These are phyloP conservation scores for Amorpha juglandis DNA, from an alignment of 2,888 invertebrate genomes.

Conservation along the genomic window DNA sequence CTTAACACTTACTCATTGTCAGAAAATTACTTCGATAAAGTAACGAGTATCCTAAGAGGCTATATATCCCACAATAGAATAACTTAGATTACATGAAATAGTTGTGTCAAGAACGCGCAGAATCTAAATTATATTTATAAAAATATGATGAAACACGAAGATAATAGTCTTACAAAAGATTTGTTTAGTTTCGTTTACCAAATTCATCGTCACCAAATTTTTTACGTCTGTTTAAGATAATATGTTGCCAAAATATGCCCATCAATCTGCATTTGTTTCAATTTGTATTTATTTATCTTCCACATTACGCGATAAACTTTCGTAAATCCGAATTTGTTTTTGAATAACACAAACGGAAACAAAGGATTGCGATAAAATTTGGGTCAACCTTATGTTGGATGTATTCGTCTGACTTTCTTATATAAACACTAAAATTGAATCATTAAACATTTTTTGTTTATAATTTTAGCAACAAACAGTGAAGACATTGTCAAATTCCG, in stretches of 20 bases:
- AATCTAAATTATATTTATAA: background rate
- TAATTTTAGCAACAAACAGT: background rate
- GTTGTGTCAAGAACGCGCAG: background rate
- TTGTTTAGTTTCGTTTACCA: background rate
- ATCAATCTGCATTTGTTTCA: background rate
- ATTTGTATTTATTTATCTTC: conserved; percentile 3
- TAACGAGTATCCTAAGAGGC: background rate
- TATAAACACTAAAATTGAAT: background rate
- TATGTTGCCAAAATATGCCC: background rate
- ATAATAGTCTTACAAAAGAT: background rate
- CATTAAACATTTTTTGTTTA: background rate
- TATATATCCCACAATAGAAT: background rate
- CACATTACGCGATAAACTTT: conserved; percentile 5
- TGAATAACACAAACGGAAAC: conserved; percentile 1
- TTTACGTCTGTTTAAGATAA: background rate
- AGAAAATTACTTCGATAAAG: background rate
- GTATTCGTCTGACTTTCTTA: background rate
- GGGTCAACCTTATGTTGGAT: background rate
- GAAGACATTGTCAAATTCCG: conserved; percentile 1
- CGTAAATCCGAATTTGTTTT: conserved; percentile 10
- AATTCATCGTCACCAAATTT: background rate
- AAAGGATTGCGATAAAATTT: conserved; percentile 22
- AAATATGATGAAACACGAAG: background rate
- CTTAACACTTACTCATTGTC: background rate
- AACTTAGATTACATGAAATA: background rate